A percentile compares a stretch with the other conserved stretches of the same genome.
Conservation (phyloP, 2,113 vertebrate species). For the Grammomys dolichurus region DNA sequence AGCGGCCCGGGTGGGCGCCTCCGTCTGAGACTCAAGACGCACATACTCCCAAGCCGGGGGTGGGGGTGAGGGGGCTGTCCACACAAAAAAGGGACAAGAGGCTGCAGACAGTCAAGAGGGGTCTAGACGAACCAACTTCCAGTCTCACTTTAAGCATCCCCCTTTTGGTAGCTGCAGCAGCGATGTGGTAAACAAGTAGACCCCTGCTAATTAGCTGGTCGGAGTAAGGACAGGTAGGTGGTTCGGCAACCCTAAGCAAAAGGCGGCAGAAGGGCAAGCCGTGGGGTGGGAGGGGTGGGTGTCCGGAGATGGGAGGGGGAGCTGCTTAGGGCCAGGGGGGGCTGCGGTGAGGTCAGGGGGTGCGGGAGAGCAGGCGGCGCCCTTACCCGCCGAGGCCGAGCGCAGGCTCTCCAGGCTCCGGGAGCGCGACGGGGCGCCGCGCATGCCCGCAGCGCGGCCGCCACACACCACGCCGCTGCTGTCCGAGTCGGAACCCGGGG, state of each 20-base stretch:
- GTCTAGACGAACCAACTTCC: neutral
- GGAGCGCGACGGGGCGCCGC: constrained; percentile 94
- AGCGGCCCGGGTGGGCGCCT: neutral
- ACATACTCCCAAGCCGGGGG: too few relatives aligned
- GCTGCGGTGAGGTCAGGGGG: neutral
- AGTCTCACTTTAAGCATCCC: neutral
- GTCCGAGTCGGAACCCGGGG: constrained; percentile 94
- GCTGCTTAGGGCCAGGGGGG: neutral
- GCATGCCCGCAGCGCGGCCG: constrained; percentile 87
- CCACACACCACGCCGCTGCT: constrained; percentile 91
- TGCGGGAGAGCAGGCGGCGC: neutral
- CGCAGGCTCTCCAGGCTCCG: constrained; percentile 98
- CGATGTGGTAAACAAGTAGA: neutral
- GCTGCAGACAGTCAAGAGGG: neutral
- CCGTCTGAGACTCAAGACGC: neutral
- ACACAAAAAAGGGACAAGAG: neutral
- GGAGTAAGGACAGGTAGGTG: neutral
- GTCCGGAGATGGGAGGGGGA: neutral
- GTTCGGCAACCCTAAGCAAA: neutral
- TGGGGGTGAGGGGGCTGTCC: neutral
- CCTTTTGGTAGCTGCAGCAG: neutral
- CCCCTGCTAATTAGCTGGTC: neutral
- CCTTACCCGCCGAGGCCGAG: constrained; percentile 95
- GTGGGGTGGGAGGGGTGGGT: neutral
- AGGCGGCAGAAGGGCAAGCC: neutral